These are phyloP conservation scores for Pongo abelii DNA, from an alignment of 2,113 vertebrate genomes.

Conservation along the genomic window DNA sequence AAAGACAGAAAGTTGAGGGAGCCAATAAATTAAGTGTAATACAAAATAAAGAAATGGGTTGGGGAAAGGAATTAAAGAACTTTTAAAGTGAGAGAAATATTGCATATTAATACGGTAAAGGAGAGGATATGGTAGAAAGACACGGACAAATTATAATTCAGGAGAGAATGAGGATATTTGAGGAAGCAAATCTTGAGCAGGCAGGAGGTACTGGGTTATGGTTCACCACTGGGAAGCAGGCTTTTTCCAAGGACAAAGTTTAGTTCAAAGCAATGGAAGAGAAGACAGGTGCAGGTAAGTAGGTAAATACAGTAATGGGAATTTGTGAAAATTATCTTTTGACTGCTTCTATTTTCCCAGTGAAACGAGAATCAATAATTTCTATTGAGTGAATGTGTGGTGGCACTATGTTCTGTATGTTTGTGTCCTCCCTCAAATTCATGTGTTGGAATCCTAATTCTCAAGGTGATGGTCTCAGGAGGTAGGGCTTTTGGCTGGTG, in stretches of 20 bases:
- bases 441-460: background rate
- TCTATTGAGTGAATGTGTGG: background rate
- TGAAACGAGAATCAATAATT: background rate
- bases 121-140: too few relatives aligned
- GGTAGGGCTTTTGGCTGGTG: background rate
- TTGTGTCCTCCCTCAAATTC: background rate
- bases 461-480: background rate
- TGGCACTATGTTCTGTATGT: background rate
- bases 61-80: background rate
- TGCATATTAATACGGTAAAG: background rate
- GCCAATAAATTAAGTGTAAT: background rate
- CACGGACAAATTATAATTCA: background rate
- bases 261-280: background rate
- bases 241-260: background rate
- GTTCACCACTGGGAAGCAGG: background rate
- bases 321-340: background rate
- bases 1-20: background rate
- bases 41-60: background rate
- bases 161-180: background rate
- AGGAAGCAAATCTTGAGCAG: too few relatives aligned
- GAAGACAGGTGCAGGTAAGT: background rate
- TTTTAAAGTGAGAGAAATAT: background rate
- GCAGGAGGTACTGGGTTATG: rapidly evolving
- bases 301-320: too few relatives aligned
- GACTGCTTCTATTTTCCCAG: background rate